Conservation (phyloP, 2,888 invertebrate species). For the Hydrotaea cyrtoneurina region DNA sequence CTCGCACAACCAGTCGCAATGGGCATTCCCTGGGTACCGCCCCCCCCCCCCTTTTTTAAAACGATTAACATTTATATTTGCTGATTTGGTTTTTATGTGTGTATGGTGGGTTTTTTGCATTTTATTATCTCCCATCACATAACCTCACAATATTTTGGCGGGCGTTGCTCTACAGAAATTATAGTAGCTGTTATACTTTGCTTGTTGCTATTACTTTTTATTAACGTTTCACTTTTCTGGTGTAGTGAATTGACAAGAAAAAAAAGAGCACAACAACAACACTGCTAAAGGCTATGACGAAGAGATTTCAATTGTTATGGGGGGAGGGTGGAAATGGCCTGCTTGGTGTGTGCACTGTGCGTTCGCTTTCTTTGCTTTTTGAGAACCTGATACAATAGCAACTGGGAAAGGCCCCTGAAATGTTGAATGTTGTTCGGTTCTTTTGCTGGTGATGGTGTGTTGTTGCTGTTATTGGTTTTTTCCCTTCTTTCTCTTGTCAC, state of each 20-base stretch:
- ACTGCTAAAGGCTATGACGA: not conserved
- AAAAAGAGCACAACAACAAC: not conserved
- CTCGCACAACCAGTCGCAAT: not conserved
- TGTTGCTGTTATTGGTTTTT: slow-evolving; percentile 23
- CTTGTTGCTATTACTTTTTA: slow-evolving; percentile 31
- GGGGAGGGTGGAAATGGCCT: not conserved
- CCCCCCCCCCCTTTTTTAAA: not conserved
- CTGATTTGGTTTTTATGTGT: not conserved
- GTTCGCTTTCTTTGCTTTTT: slow-evolving; percentile 59
- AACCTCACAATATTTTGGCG: slow-evolving; percentile 73
- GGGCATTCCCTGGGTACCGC: not conserved
- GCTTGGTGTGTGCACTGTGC: slow-evolving; percentile 18
- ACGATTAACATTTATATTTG: not conserved
- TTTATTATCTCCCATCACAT: slow-evolving; percentile 72
- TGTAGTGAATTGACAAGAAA: not conserved
- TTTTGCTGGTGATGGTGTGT: not conserved
- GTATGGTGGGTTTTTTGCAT: slow-evolving; percentile 63
- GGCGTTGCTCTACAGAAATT: slow-evolving; percentile 70
- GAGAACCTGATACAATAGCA: slow-evolving; percentile 75
- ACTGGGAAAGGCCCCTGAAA: slow-evolving; percentile 78
- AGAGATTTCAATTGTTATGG: not conserved
- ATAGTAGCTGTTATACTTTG: slow-evolving; percentile 62
- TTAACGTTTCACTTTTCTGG: slow-evolving; percentile 11
- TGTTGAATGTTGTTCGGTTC: slow-evolving; percentile 66
- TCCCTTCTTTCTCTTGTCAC: slow-evolving; percentile 8